Evolutionary conservation across 2,888 invertebrate species (phyloP), one percentile per base, ranked within the genome.

Genomic region (Limenitis camilla): DNA sequence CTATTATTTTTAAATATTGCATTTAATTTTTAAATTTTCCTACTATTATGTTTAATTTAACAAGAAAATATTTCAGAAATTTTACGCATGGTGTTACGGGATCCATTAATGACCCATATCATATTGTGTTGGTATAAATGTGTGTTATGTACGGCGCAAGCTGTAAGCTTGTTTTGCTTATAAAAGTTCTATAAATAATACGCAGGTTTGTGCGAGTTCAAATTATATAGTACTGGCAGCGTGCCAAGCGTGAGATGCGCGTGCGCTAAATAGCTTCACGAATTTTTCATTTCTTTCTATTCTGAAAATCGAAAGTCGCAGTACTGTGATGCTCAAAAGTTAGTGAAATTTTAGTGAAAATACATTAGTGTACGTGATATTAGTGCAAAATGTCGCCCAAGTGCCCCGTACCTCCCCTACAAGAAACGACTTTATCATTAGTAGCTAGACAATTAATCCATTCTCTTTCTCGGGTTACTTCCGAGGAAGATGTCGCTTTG

Each of bases 401-500:
- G 69, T 89, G 89, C 66, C 81, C 82, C 59, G 91, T 92, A 54
- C 84, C 88, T 29, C 87, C 89, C 32, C 74, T 92, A 46, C 90
- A 90, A 73, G 90, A 90, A 62, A 81, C 89, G 49, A 88, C 91
- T 5, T 67, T 92, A 59, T 90, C 90, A 11, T 76, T 89, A 59
- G 83, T 92, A 39, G 91, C 91, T 38, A 89, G 90, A 68, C 86
- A 90, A 61, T 71, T 91, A 52, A 91, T 92, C 46, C 89, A 91
- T 68, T 86, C 91, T 30, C 77, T 92, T 36, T 88, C 91, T 42
- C 90, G 89, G 65, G 89, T 91, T 40, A 89, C 91, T 54, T 83
- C 90, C 31, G 89, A 90, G 53, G 81, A 89, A 66, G 91, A 91
- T 69, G 80, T 88, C 7, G 86, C 81, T 8, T 76, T 91, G 32